These are phyloP conservation scores for Drosophila yooni DNA, from an alignment of 2,888 invertebrate species.

Conservation along the genomic window DNA sequence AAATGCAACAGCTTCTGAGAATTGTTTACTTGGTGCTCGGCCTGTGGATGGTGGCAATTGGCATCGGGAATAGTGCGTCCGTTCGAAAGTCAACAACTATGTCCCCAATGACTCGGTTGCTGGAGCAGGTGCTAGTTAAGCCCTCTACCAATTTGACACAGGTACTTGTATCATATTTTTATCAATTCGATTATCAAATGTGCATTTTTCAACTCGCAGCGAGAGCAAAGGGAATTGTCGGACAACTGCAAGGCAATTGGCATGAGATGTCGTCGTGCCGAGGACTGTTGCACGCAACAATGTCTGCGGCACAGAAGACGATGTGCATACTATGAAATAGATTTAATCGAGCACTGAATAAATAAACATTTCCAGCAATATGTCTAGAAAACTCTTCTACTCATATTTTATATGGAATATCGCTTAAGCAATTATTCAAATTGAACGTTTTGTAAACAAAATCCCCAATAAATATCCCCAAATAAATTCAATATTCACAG, in stretches of 20 bases:
- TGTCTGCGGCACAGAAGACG: background rate
- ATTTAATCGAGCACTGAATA: background rate
- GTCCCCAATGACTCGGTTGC: background rate
- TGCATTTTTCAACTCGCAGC: background rate
- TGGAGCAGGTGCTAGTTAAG: background rate
- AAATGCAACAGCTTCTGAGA: background rate
- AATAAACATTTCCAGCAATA: background rate
- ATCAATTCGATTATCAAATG: background rate
- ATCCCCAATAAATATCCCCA: too few relatives aligned
- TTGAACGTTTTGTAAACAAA: background rate
- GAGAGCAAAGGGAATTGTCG: background rate
- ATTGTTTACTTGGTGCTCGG: background rate
- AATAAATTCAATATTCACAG: too few relatives aligned
- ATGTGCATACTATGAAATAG: background rate
- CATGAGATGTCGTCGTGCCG: background rate
- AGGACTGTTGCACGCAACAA: slow-evolving; percentile 5
- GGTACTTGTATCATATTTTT: slow-evolving; percentile 1
- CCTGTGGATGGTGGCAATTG: background rate
- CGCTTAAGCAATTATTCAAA: background rate
- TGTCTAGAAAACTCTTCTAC: background rate
- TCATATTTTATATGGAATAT: background rate
- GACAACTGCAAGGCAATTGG: background rate
- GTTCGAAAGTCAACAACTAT: background rate
- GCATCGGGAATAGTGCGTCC: background rate
- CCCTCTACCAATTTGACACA: background rate